Evolutionary conservation across 1,140 invertebrate species (phyloP).

Genomic region (Scaptodrosophila lebanonensis): DNA sequence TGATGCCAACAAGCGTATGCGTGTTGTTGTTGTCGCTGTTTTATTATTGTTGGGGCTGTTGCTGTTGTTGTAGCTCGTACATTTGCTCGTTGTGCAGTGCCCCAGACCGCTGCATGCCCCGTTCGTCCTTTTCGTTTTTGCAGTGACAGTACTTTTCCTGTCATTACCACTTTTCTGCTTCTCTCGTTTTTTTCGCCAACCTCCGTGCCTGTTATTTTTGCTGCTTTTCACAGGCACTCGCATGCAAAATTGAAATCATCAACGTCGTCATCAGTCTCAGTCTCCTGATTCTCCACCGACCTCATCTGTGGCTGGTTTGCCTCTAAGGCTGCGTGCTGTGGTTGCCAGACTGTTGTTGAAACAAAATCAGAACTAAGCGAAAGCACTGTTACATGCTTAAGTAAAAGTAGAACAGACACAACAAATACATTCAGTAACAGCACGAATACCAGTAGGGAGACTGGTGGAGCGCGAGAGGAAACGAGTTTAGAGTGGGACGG

Average conservation of each 20-base stretch:
- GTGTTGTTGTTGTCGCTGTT: too few relatives aligned
- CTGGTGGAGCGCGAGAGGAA: too few relatives aligned
- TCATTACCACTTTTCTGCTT: constrained; percentile 42
- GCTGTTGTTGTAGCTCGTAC: constrained; percentile 28
- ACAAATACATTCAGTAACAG: neutral
- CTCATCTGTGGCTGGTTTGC: constrained; percentile 2
- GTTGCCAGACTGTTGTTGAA: too few relatives aligned
- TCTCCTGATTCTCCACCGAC: constrained; percentile 4
- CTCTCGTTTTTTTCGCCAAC: constrained; percentile 15
- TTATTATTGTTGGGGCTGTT: too few relatives aligned
- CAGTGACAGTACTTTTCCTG: constrained; percentile 46
- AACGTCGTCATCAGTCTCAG: constrained; percentile 49
- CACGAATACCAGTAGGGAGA: too few relatives aligned
- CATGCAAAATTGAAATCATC: constrained; percentile 58
- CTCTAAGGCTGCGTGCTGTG: neutral
- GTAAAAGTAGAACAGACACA: constrained; percentile 36
- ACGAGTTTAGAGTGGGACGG: too few relatives aligned
- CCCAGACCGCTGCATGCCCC: neutral
- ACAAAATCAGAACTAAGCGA: constrained; percentile 43
- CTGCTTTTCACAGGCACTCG: constrained; percentile 34
- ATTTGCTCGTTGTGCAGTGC: too few relatives aligned
- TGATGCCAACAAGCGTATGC: constrained; percentile 7
- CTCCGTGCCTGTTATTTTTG: constrained; percentile 21
- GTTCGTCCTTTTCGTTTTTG: constrained; percentile 19
- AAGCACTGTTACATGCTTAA: constrained; percentile 50